phyloP scores from a whole-genome alignment of 1,140 invertebrate species.

The Grapholita molesta region DNA sequence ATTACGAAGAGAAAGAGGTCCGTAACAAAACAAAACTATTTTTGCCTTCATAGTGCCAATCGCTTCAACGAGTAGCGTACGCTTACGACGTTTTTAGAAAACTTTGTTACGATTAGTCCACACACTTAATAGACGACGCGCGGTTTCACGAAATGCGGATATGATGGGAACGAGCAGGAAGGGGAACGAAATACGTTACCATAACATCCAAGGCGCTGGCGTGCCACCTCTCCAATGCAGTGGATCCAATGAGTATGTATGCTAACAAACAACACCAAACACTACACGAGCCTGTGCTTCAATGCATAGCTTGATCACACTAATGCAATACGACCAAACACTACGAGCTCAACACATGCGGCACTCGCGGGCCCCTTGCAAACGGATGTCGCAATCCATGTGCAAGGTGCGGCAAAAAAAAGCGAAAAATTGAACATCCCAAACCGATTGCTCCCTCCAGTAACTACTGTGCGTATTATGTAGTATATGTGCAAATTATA shows the following conservation, averaged over 20 bases:
- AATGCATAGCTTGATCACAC: conserved; percentile 73
- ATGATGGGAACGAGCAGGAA: conserved; percentile 64
- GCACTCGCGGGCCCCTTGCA: conserved; percentile 67
- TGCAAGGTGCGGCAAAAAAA: conserved; percentile 67
- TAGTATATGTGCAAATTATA: conserved; percentile 64
- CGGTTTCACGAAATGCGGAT: conserved; percentile 48
- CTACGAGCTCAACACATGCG: conserved; percentile 73
- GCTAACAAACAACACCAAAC: conserved; percentile 74
- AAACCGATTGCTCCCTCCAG: conserved; percentile 75
- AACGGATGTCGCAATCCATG: conserved; percentile 65
- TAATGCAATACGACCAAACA: conserved; percentile 74
- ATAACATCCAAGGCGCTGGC: conserved; percentile 63
- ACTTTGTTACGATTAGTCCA: conserved; percentile 55
- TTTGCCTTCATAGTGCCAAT: conserved; percentile 72
- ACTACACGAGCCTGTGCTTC: conserved; percentile 72
- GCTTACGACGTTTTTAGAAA: conserved; percentile 37
- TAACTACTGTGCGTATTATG: conserved; percentile 72
- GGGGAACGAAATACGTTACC: conserved; percentile 72
- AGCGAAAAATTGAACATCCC: conserved; percentile 56
- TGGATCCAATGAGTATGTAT: conserved; percentile 66
- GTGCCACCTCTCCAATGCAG: conserved; percentile 76
- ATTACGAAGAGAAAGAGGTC: conserved; percentile 57
- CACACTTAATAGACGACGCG: conserved; percentile 60
- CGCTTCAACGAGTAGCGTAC: conserved; percentile 55
- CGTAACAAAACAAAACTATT: conserved; percentile 43